Evolutionary conservation across 2,797 vertebrate species (phyloP), one percentile per base, ranked within the genome.

Genomic region (Rhinatrema bivittatum): DNA sequence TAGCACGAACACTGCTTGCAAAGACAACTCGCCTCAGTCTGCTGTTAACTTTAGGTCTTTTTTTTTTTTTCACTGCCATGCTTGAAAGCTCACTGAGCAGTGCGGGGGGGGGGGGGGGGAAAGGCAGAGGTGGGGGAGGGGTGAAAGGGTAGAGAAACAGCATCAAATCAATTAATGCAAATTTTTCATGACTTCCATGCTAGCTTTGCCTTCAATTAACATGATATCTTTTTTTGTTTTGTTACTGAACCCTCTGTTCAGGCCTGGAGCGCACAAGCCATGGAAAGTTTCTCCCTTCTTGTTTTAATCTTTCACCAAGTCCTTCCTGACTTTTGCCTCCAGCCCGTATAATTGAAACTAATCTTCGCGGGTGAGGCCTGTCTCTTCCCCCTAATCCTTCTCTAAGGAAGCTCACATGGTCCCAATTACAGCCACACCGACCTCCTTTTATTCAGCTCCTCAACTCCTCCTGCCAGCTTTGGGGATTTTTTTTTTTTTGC

Each of bases 281-380:
- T 74, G 70, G 78, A 75, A 84, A 78, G 77, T 70, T 76, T 72
- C 77, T 76, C 68, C 81, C 72, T 81, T 65, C 81, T 82, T 79
- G 79, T 82, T 86, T 82, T 79, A 75, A 81, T 88, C 85, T 88
- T 85, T 86, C 74, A 68, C 79, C 81, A 74, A 81, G 83, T 83
- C 76, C 72, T 84, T 83, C 76, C 72, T 84, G 72, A 84, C 85
- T 81, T 87, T 81, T 79, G 87, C 90, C 92, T 87, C 85, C 86
- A 90, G 93, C 89, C 87, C 91, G 82, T 90, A 94, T 94, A 97
- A 97, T 97, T 96, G 91, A 93, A 95, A 94, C 90, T 84, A 87
- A 95, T 95, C 90, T 94, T 69, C 73, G 76, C 82, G 85, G 89
- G 87, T 85, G 82, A 90, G 90, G 90, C 91, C 91, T 88, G 91